Base-by-base conservation (phyloP, 2,888 invertebrate genomes). In the Drosophila stalkeri region DNA sequence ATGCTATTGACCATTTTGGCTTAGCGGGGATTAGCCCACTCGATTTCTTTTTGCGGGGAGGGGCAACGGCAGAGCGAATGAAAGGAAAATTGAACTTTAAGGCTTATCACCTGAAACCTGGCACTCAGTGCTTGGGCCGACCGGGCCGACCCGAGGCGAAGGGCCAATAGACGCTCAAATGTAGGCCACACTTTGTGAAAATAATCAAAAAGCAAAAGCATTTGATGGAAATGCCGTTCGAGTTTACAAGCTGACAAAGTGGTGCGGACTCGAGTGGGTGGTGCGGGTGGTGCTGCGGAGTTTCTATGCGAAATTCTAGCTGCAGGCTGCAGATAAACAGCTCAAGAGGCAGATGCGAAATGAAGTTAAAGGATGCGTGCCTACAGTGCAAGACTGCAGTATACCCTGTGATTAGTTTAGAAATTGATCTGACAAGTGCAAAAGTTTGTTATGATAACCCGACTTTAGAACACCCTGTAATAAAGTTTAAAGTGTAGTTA, bases 11-110 rank as follows among this genome's bases (percentile, higher is more conserved):
- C 68, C 80, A 64, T 81, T 86, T 86, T 73, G 70, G 86, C 76
- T 86, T 77, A 88, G 83, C 86, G 63, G 71, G 77, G 86, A 83
- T 86, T 81, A 86, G 86, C 72, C 60, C 68, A 71, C 14, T 33
- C 49, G 18, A 33, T 33, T 55, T 63, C 63, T 67, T 47, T 23
- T 27, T 6, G 27, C 41, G n/a, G 20, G 16, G 16, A 16, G 44
- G n/a, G 20, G 16, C 37, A 16, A 39, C 16, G 7, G 2, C 14
- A 16, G 7, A 39, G 60, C 68, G 67, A 69, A 66, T 71, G 43
- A 75, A 87, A 70, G 52, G 47, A 68, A 61, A 79, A 37, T 49
- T 54, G 14, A 68, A 59, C 56, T 63, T 67, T 27, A 16, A 14
- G 23, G 63, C 67, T 71, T 80, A 77, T 78, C 74, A 60, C 64